Percentiles rank a stretch among this genome's conserved stretches.
Conservation (phyloP, 2,888 invertebrate species). For the Chymomyza caudatula region DNA sequence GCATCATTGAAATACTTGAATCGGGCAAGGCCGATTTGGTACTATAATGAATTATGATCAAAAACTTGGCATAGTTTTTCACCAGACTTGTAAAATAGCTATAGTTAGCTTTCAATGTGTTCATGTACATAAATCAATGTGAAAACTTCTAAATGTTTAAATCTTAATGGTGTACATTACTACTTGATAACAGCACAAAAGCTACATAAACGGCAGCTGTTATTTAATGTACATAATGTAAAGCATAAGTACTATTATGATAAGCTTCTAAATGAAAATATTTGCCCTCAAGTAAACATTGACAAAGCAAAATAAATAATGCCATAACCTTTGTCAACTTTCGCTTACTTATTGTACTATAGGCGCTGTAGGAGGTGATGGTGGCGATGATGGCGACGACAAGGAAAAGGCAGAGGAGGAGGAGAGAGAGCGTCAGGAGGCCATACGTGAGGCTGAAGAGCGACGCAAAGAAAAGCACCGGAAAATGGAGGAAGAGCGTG, state of each 20-base stretch:
- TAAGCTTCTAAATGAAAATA: neutral
- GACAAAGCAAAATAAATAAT: neutral
- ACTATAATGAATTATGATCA: neutral
- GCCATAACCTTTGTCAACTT: slow-evolving; percentile 6
- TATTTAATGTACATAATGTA: neutral
- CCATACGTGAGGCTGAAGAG: slow-evolving; percentile 98
- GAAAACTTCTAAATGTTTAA: neutral
- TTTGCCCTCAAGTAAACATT: neutral
- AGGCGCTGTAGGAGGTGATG: slow-evolving; percentile 95
- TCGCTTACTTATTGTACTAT: slow-evolving; percentile 56
- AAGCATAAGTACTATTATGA: neutral
- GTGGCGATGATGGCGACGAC: slow-evolving; percentile 94
- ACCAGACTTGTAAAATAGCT: neutral
- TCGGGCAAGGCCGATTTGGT: neutral
- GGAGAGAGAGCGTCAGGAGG: slow-evolving; percentile 98
- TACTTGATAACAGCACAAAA: neutral
- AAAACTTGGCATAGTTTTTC: neutral
- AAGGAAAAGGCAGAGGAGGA: slow-evolving; percentile 99
- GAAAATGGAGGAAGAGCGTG: slow-evolving; percentile 99
- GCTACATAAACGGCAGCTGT: neutral
- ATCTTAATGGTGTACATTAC: neutral
- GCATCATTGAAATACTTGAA: neutral
- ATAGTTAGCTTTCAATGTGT: neutral
- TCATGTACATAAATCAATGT: neutral
- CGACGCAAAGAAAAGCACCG: slow-evolving; percentile 99